A percentile compares a stretch with the other conserved stretches of the same genome.
phyloP scores from a whole-genome alignment of 2,888 invertebrate genomes.

The Achlya flavicornis region DNA sequence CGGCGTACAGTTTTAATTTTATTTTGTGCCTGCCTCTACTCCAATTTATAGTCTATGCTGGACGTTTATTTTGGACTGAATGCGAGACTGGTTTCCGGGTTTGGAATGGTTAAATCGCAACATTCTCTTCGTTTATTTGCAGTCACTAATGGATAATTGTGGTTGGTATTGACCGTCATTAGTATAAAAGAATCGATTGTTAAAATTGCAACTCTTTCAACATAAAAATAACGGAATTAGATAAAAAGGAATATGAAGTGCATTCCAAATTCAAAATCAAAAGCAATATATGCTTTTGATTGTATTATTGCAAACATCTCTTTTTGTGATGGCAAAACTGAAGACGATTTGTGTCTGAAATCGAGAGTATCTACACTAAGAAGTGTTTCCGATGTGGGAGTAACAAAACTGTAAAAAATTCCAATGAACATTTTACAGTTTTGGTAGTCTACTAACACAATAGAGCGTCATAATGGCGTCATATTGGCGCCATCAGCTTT shows the following conservation, averaged over 20 bases:
- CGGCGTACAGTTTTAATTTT: conserved; percentile 69
- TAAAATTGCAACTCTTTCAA: neutral
- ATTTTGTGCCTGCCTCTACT: conserved; percentile 60
- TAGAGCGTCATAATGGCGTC: no score
- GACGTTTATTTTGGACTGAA: conserved; percentile 57
- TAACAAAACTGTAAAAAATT: no score
- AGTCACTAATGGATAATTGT: conserved; percentile 12
- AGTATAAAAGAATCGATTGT: neutral
- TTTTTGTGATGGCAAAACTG: no score
- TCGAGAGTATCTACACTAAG: no score
- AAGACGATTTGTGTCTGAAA: no score
- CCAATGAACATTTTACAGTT: no score
- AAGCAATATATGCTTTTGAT: no score
- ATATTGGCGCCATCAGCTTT: no score
- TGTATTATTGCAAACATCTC: no score
- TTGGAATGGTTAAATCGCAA: conserved; percentile 18
- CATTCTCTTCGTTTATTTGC: conserved; percentile 8
- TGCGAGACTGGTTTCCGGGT: conserved; percentile 39
- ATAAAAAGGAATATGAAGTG: neutral
- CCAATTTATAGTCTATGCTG: conserved; percentile 66
- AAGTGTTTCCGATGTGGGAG: no score
- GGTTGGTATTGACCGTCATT: conserved; percentile 3
- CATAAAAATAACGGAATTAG: neutral
- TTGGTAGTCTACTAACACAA: no score
- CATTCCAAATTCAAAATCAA: no score